Evolutionary conservation across 2,888 invertebrate species (phyloP).

Genomic region (Leptogaster cylindrica): DNA sequence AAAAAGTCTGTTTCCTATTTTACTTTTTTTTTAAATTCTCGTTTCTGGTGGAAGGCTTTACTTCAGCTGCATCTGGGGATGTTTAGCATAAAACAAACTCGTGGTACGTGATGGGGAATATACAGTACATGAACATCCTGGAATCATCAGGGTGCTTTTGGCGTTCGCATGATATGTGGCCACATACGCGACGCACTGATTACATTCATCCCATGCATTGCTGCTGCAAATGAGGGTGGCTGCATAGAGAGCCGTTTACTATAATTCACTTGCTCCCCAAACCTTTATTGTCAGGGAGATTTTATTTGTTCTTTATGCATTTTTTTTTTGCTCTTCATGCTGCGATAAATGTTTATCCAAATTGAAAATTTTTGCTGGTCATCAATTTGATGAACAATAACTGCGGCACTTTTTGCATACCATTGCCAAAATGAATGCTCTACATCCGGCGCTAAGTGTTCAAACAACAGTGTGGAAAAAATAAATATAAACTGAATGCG

Average conservation of each 20-base stretch:
- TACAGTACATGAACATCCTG: background rate
- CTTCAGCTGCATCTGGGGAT: conserved; percentile 8
- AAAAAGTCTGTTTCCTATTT: background rate
- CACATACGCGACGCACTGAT: conserved; percentile 30
- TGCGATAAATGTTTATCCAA: conserved; percentile 21
- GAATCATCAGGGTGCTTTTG: background rate
- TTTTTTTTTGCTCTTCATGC: background rate
- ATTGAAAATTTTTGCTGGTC: conserved; percentile 25
- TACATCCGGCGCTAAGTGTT: too few species aligned
- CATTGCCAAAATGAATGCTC: too few species aligned
- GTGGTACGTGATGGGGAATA: conserved; percentile 16
- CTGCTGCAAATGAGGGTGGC: background rate
- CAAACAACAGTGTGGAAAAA: too few species aligned
- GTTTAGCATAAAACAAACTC: conserved; percentile 26
- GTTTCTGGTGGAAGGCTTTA: background rate
- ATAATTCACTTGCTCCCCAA: background rate
- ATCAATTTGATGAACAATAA: conserved; percentile 24
- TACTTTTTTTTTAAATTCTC: background rate
- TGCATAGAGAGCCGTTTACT: background rate
- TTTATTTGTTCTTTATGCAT: background rate
- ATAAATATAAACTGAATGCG: too few species aligned
- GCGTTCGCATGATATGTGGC: conserved; percentile 17
- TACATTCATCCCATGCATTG: conserved; percentile 2
- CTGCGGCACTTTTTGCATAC: too few species aligned
- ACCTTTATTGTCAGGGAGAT: too few species aligned